phyloP scores from a whole-genome alignment of 92 coral and sea anemone species.

The Scolanthus callimorphus region DNA sequence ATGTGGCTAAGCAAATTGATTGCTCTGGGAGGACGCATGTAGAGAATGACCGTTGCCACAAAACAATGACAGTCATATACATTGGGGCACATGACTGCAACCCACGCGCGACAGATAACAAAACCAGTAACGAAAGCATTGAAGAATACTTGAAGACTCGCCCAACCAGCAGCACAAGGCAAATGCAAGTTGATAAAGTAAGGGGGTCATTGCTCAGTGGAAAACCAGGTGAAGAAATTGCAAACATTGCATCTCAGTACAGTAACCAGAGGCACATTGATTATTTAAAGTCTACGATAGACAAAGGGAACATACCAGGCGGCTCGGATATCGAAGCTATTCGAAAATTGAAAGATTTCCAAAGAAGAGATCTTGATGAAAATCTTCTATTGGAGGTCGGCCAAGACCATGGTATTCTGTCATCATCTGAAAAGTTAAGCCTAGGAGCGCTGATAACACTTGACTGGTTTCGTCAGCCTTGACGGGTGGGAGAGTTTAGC shows the following conservation, averaged over 20 bases:
- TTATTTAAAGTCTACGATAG: slow-evolving; percentile 20
- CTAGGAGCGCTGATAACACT: slow-evolving; percentile 30
- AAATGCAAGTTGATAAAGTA: slow-evolving; percentile 40
- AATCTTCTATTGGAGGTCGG: slow-evolving; percentile 36
- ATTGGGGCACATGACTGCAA: slow-evolving; percentile 10
- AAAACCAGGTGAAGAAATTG: slow-evolving; percentile 22
- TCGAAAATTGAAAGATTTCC: slow-evolving; percentile 26
- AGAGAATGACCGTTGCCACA: slow-evolving; percentile 47
- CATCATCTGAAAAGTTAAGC: slow-evolving; percentile 18
- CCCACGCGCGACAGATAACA: slow-evolving; percentile 12
- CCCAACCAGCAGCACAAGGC: slow-evolving; percentile 20
- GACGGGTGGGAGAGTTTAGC: slow-evolving; percentile 56
- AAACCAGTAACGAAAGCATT: slow-evolving; percentile 17
- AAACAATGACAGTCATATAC: slow-evolving; percentile 23
- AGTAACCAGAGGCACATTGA: slow-evolving; percentile 43
- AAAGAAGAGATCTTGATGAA: slow-evolving; percentile 23
- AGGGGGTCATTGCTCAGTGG: slow-evolving; percentile 48
- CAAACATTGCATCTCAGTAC: slow-evolving; percentile 21
- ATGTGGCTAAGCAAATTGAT: neutral
- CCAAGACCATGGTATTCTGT: slow-evolving; percentile 39
- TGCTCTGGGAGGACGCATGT: slow-evolving; percentile 46
- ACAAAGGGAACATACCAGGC: slow-evolving; percentile 12
- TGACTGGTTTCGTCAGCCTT: slow-evolving; percentile 30
- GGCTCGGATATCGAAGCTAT: slow-evolving; percentile 41
- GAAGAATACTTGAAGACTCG: slow-evolving; percentile 10